Evolutionary conservation across 2,797 vertebrate genomes (phyloP).

Genomic region (Petrocephalus sullivani): DNA sequence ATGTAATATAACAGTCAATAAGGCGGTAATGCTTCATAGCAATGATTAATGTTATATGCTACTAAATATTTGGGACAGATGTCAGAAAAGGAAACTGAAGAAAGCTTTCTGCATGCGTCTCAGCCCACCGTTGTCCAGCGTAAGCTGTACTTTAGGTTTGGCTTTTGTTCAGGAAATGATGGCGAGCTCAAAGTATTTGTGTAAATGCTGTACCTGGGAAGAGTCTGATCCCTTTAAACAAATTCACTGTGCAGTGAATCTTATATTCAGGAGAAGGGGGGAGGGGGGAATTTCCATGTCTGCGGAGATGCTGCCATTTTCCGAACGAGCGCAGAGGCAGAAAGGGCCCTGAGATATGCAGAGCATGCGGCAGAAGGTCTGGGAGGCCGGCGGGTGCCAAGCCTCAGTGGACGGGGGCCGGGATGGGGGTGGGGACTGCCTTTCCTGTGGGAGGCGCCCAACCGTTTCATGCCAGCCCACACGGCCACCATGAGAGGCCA

Average conservation of each 20-base stretch:
- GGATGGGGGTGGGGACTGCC: neutral
- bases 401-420: neutral
- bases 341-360: slow-evolving; percentile 4
- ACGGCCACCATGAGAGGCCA: neutral
- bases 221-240: neutral
- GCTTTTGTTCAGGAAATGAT: neutral
- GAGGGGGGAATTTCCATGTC: neutral
- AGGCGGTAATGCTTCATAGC: no score
- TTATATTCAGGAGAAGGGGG: neutral
- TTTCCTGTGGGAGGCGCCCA: neutral
- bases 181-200: neutral
- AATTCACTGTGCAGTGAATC: neutral
- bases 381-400: neutral
- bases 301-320: neutral
- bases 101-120: neutral
- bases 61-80: neutral
- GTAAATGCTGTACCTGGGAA: neutral
- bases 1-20: neutral
- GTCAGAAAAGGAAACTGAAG: neutral
- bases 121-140: neutral
- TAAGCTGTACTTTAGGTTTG: neutral
- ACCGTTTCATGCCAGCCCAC: neutral
- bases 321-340: neutral
- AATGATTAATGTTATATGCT: neutral
- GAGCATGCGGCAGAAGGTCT: slow-evolving; percentile 2